A percentile compares a stretch with the other conserved stretches of the same genome.
Conservation (phyloP, 1,140 invertebrate genomes). For the Sminthurinus signatus region DNA sequence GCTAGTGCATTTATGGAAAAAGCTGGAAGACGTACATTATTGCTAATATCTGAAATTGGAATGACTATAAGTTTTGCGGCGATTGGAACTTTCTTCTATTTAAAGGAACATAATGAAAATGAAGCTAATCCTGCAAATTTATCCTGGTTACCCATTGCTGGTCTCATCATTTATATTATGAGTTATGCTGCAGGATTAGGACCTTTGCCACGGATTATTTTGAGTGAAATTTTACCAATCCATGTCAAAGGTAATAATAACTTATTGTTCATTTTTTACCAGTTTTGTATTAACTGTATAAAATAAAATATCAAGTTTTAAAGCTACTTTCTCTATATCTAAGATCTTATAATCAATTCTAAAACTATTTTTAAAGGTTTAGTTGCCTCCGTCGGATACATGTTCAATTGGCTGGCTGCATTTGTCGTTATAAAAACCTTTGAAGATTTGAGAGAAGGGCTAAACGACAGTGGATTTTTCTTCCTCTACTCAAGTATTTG, state of each 20-base stretch:
- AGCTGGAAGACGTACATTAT: constrained; percentile 46
- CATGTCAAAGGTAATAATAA: constrained; percentile 24
- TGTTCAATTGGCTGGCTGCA: constrained; percentile 50
- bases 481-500: constrained; percentile 51
- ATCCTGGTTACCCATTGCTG: constrained; percentile 47
- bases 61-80: constrained; percentile 37
- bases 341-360: too few relatives aligned
- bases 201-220: constrained; percentile 83
- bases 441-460: constrained; percentile 29
- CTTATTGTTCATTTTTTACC: too few relatives aligned
- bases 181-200: constrained; percentile 47
- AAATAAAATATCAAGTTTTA: constrained; percentile 30
- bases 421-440: constrained; percentile 54
- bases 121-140: constrained; percentile 32
- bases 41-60: constrained; percentile 46
- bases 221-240: constrained; percentile 56
- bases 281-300: neutral
- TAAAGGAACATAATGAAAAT: constrained; percentile 18
- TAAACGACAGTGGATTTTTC: constrained; percentile 45
- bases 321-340: neutral
- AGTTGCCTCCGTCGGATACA: constrained; percentile 49
- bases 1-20: constrained; percentile 47
- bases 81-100: constrained; percentile 40
- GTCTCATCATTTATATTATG: constrained; percentile 49
- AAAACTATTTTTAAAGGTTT: constrained; percentile 42